These are phyloP conservation scores for Drosophila barbarae DNA, from an alignment of 2,888 invertebrate species.

Conservation along the genomic window DNA sequence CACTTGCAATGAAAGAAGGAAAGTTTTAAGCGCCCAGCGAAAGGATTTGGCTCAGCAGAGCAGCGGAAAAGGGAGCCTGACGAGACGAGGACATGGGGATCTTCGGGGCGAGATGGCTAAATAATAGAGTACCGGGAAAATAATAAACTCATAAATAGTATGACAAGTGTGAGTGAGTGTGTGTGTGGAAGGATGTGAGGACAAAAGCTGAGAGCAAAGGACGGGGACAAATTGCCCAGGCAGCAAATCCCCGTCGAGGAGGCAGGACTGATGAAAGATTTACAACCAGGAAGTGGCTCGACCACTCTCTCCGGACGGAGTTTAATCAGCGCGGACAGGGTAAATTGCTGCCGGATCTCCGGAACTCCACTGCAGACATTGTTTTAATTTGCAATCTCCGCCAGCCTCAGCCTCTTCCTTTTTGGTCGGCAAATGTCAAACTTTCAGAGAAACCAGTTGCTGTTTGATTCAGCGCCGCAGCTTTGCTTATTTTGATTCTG, in stretches of 20 bases:
- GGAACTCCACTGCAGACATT: conserved; percentile 39
- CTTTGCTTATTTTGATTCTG: conserved; percentile 23
- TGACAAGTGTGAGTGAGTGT: conserved; percentile 54
- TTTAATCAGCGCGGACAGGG: conserved; percentile 36
- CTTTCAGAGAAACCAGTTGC: conserved; percentile 34
- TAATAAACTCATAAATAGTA: conserved; percentile 73
- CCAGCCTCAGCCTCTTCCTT: background rate
- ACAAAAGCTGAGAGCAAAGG: conserved; percentile 4
- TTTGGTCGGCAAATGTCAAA: conserved; percentile 56
- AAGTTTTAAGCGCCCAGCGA: conserved; percentile 62
- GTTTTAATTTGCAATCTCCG: conserved; percentile 64
- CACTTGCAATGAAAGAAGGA: conserved; percentile 72
- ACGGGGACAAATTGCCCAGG: conserved; percentile 40
- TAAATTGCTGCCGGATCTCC: conserved; percentile 23
- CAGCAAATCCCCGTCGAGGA: conserved; percentile 4
- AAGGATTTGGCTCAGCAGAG: conserved; percentile 39
- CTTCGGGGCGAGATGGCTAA: conserved; percentile 27
- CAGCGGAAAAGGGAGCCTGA: conserved; percentile 1
- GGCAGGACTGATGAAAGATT: conserved; percentile 27
- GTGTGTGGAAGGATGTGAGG: background rate
- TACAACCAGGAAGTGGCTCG: conserved; percentile 9
- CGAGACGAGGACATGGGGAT: conserved; percentile 10
- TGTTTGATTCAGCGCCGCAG: conserved; percentile 26
- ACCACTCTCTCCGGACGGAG: background rate
- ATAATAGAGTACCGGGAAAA: conserved; percentile 62